These are phyloP conservation scores for Norana najaformis DNA, from an alignment of 2,888 invertebrate genomes.

Conservation along the genomic window DNA sequence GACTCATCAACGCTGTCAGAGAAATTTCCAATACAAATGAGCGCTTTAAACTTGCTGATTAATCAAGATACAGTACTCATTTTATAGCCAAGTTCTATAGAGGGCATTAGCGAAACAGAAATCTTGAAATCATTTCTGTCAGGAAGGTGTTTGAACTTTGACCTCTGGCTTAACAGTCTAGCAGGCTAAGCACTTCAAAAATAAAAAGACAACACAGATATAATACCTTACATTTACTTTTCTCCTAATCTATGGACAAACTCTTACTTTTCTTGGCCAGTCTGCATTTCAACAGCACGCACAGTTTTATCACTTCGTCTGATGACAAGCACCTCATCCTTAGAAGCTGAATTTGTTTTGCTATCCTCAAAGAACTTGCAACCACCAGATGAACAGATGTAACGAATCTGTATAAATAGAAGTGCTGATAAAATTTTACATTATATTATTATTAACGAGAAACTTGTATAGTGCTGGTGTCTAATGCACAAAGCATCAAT, in stretches of 20 bases:
- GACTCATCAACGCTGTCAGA: no score
- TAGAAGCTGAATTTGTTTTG: conserved; percentile 34
- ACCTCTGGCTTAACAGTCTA: neutral
- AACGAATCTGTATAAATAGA: conserved; percentile 53
- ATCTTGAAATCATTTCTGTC: neutral
- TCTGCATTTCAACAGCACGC: conserved; percentile 83
- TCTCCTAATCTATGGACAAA: neutral
- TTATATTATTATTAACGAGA: no score
- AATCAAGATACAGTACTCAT: neutral
- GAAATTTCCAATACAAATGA: no score
- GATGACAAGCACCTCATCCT: conserved; percentile 73
- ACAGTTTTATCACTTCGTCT: conserved; percentile 83
- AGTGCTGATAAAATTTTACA: neutral
- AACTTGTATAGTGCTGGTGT: no score
- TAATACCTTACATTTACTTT: neutral
- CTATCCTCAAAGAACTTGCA: conserved; percentile 48
- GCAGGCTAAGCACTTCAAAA: neutral
- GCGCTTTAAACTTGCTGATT: no score
- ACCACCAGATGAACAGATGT: conserved; percentile 54
- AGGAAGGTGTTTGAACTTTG: neutral
- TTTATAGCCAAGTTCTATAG: neutral
- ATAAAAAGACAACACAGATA: neutral
- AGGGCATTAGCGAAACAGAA: no score
- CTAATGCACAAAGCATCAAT: no score
- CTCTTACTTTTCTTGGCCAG: conserved; percentile 76